Base-by-base conservation (phyloP, 37 sponge, comb jelly and placozoan genomes). In the Lycopodina hypogea region DNA sequence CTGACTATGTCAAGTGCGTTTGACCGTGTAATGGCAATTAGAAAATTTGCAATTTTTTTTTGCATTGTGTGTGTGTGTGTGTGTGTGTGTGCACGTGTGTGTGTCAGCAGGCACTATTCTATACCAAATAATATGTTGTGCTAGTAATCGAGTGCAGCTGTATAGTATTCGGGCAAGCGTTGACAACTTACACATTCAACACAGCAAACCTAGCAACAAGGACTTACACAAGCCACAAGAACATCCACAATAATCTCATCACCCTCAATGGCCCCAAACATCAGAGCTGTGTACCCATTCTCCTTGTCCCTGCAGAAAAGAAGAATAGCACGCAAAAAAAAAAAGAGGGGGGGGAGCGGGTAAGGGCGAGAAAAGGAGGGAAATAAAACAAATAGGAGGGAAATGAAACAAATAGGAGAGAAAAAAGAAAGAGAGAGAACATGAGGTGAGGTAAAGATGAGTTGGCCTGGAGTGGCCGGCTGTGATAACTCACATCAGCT, bases 201-300 rank as follows among this genome's bases (percentile, higher is more conserved):
- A n/a, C n/a, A n/a, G n/a, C n/a, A n/a, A n/a, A n/a, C n/a, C n/a
- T n/a, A n/a, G n/a, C n/a, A n/a, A n/a, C n/a, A n/a, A n/a, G n/a
- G n/a, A 86, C 92, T 79, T 40, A 91, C 92, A 86, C 92, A 91
- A 17, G 87, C 92, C 3, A 91, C 42, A 3, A 86, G 76, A 55
- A 86, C 61, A 22, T 91, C 87, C 0, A 91, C 77, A 3, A 93
- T 87, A 57, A 90, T 84, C 62, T 93, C 91, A 56, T 90, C 92
- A 56, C 94, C 94, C 30, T 90, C 85, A 30, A 53, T 48, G 26
- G 91, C 87, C 41, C 90, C 94, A 56, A 81, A 58, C 90, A 93
- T 83, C 37, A 93, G 81, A 0, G 88, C 84, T 28, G 88, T 90
- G 51, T 69, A 56, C 23, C 85, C 88, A 30, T 65, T 70, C 36